phyloP scores from a whole-genome alignment of 2,888 invertebrate genomes.

The Masnerella sp. region DNA sequence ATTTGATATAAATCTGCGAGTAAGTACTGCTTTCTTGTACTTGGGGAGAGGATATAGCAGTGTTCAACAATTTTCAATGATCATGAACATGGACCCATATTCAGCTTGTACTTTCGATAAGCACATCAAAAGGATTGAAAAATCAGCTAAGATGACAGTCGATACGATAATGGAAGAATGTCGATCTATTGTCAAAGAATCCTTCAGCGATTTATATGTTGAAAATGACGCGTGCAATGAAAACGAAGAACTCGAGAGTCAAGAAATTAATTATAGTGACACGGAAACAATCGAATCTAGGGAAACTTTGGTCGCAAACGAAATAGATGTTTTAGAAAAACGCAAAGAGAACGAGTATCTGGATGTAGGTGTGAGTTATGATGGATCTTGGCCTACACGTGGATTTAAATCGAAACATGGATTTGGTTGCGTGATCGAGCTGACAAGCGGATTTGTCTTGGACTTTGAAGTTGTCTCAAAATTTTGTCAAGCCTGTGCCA shows the following conservation, averaged over 20 bases:
- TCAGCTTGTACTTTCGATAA: slow-evolving; percentile 10
- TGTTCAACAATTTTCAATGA: slow-evolving; percentile 37
- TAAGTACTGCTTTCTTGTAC: slow-evolving; percentile 39
- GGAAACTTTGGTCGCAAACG: not conserved
- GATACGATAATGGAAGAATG: slow-evolving; percentile 26
- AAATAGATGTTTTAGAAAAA: not conserved
- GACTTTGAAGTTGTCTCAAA: slow-evolving; percentile 56
- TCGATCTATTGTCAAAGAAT: slow-evolving; percentile 10
- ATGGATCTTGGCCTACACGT: slow-evolving; percentile 57
- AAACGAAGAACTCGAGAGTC: slow-evolving; percentile 7
- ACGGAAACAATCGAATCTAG: slow-evolving; percentile 11
- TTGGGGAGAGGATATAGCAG: slow-evolving; percentile 35
- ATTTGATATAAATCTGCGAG: slow-evolving; percentile 44
- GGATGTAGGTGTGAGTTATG: slow-evolving; percentile 49
- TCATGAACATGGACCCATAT: slow-evolving; percentile 27
- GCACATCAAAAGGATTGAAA: slow-evolving; percentile 1
- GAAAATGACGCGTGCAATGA: slow-evolving; percentile 11
- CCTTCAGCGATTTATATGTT: slow-evolving; percentile 8
- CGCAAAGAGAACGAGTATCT: slow-evolving; percentile 2
- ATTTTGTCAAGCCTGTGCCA: slow-evolving; percentile 55
- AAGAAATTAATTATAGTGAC: slow-evolving; percentile 6
- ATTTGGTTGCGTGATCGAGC: slow-evolving; percentile 54
- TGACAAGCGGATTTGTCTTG: slow-evolving; percentile 48
- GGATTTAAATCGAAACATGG: slow-evolving; percentile 58
- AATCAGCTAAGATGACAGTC: slow-evolving; percentile 8